These are phyloP conservation scores for Aurelia coerulea DNA, from an alignment of 30 jellyfish, hydroid and myxozoan genomes.

Conservation along the genomic window DNA sequence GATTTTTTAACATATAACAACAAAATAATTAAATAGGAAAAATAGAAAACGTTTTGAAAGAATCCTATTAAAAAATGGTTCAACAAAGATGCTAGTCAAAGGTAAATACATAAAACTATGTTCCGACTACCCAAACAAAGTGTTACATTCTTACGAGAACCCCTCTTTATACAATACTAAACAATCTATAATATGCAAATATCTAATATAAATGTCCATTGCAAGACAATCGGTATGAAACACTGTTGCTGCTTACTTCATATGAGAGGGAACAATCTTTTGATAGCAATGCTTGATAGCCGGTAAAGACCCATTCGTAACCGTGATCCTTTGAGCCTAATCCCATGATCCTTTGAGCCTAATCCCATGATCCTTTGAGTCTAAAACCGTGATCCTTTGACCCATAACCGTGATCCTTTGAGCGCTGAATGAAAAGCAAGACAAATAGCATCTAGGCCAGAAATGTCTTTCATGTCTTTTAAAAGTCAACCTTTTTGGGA, in stretches of 20 bases:
- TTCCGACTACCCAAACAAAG: slow-evolving; percentile 58
- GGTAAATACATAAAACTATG: slow-evolving; percentile 54
- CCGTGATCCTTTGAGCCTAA: no score
- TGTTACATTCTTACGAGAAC: slow-evolving; percentile 59
- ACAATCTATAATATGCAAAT: slow-evolving; percentile 60
- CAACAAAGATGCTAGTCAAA: slow-evolving; percentile 56
- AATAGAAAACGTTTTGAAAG: slow-evolving; percentile 56
- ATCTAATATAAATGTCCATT: slow-evolving; percentile 60
- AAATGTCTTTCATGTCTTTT: no score
- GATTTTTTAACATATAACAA: slow-evolving; percentile 9
- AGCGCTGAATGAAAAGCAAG: no score
- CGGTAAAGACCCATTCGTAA: no score
- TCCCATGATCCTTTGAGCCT: no score
- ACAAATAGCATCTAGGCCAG: no score
- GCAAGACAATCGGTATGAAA: slow-evolving; percentile 43
- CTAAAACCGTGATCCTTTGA: no score
- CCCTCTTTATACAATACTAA: slow-evolving; percentile 67
- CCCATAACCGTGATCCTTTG: no score
- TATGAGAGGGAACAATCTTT: slow-evolving; percentile 10
- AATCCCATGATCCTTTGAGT: no score
- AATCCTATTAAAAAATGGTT: slow-evolving; percentile 48
- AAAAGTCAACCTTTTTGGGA: no score
- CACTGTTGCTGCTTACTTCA: slow-evolving; percentile 37
- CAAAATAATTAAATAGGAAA: slow-evolving; percentile 60
- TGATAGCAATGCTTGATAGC: no score